Conservation (phyloP, 92 coral and sea anemone genomes). For the Galaxea fascicularis region DNA sequence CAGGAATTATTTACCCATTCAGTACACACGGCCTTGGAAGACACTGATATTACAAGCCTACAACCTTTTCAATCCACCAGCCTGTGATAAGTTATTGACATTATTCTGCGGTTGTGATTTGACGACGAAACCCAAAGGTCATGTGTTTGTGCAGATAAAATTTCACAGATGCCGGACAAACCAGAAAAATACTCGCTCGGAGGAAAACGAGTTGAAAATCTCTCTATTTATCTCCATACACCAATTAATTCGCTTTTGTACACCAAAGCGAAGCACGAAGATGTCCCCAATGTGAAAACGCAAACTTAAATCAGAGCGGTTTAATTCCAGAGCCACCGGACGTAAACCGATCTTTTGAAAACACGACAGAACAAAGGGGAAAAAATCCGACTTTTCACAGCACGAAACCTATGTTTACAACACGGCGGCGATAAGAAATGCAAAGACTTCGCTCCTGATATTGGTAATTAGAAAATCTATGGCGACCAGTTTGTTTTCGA, state of each 20-base stretch:
- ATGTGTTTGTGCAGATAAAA: conserved; percentile 2
- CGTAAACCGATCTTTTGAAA: conserved; percentile 41
- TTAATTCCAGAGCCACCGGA: neutral
- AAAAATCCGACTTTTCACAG: conserved; percentile 15
- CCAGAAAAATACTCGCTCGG: neutral
- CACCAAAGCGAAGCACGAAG: neutral
- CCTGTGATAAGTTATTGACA: neutral
- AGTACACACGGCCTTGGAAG: no score
- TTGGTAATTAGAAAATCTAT: conserved; percentile 29
- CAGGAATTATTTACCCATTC: no score
- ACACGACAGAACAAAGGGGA: neutral
- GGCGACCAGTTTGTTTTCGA: conserved; percentile 27
- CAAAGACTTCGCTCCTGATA: conserved; percentile 29
- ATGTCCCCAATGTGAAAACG: neutral
- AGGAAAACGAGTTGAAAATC: neutral
- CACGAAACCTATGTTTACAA: conserved; percentile 33
- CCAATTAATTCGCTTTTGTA: neutral
- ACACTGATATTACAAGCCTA: no score
- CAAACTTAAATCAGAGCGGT: neutral
- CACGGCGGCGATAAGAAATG: conserved; percentile 23
- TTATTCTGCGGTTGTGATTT: neutral
- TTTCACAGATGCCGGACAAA: conserved; percentile 2
- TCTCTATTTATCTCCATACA: neutral
- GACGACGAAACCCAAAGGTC: conserved; percentile 31
- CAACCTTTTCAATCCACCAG: neutral